Base-by-base conservation (phyloP, 1,140 invertebrate species). In the Drosophila serrata region DNA sequence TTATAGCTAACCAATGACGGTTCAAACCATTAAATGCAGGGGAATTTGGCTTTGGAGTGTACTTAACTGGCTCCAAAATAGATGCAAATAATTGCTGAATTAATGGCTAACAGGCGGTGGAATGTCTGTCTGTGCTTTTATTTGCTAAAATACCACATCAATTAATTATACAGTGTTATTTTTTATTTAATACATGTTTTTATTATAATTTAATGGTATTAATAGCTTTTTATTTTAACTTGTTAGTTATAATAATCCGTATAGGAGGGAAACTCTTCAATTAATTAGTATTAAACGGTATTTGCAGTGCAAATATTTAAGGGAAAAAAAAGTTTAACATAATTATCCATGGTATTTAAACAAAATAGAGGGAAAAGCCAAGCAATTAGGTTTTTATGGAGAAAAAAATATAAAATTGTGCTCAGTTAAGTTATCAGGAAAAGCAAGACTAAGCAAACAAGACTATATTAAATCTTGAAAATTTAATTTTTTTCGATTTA, bases 1-100 rank as follows among this genome's bases (percentile, higher is more conserved):
- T 62, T 56, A 46, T 62, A 73, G 29, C 48, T 53, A 60, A 39
- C 57, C 49, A 48, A 62, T 75, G 72, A 75, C 57, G 42, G 53
- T 35, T 27, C 27, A 33, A 42, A 49, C 60, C 37, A 75, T 75
- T 56, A 75, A 64, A 64, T 43, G 49, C 59, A 48, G 70, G 39
- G 17, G n/a, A 60, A 60, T 42, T 53, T 59, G 68, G 43, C 35
- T 39, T 40, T 35, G 39, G 46, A 49, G 51, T 27, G 60, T 11
- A 65, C 24, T 67, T 65, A 22, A 6, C 12, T 29, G n/a, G 22
- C 19, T 19, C 13, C 31, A 5, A 64, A 53, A 43, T 69, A 43
- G 33, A 24, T 43, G 48, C 19, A 45, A 39, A 69, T 70, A 69
- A 45, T 65, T 65, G 31, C 58, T 27, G 4, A 29, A n/a, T 22